A percentile compares a stretch with the other conserved stretches of the same genome.
Evolutionary conservation across 2,888 invertebrate genomes (phyloP).

Genomic region (Eubasilissa splendida): DNA sequence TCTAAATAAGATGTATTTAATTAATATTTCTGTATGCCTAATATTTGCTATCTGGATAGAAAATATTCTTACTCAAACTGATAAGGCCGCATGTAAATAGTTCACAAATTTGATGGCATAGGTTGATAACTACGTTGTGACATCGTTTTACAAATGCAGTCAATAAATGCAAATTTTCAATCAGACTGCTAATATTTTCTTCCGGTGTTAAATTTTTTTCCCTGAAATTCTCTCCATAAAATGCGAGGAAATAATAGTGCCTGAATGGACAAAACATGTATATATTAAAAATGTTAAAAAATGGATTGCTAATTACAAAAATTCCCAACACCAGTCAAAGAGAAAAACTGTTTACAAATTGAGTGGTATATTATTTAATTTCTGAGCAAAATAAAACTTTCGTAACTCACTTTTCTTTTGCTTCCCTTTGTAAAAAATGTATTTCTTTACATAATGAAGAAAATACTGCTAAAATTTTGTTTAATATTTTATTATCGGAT

Average conservation of each 20-base stretch:
- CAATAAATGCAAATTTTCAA: conserved; percentile 77
- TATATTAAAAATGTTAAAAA: no score
- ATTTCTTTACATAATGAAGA: conserved; percentile 87
- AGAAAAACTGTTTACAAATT: no score
- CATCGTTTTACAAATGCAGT: conserved; percentile 80
- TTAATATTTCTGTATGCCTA: no score
- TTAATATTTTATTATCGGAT: conserved; percentile 87
- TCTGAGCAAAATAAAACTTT: not conserved
- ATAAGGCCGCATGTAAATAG: conserved; percentile 73
- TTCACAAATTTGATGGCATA: conserved; percentile 83
- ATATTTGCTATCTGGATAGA: not conserved
- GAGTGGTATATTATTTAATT: no score
- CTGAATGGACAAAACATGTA: conserved; percentile 60
- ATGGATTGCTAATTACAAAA: no score
- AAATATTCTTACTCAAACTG: conserved; percentile 66
- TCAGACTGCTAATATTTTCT: conserved; percentile 69
- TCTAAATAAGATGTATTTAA: no score
- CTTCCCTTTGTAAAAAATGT: conserved; percentile 77
- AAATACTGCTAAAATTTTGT: conserved; percentile 85
- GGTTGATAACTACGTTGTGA: conserved; percentile 80
- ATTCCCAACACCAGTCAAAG: no score
- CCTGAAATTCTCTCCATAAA: conserved; percentile 77
- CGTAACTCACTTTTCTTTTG: conserved; percentile 71
- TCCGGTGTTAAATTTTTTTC: conserved; percentile 62
- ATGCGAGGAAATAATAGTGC: conserved; percentile 75